phyloP scores from a whole-genome alignment of 2,888 invertebrate genomes.

The Aleiodes alternator region DNA sequence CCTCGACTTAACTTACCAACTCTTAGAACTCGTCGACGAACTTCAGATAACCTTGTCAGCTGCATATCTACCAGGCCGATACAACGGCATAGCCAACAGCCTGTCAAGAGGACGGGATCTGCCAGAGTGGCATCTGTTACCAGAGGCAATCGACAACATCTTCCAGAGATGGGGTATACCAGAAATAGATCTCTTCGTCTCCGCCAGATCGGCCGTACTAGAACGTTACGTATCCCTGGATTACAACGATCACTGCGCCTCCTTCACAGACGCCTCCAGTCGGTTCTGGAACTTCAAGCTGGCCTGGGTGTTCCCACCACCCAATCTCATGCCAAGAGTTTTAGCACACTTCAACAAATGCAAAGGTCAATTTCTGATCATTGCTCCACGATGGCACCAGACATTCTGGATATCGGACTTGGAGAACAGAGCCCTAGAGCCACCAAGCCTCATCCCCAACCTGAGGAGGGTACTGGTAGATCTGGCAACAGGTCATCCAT shows the following conservation, averaged over 20 bases:
- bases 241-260: slow-evolving; percentile 48
- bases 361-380: slow-evolving; percentile 21
- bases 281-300: slow-evolving; percentile 45
- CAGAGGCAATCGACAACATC: slow-evolving; percentile 44
- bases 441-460: neutral
- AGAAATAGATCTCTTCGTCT: slow-evolving; percentile 53
- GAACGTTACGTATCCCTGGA: slow-evolving; percentile 48
- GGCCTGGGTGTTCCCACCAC: slow-evolving; percentile 48
- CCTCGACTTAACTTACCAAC: slow-evolving; percentile 38
- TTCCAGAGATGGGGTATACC: slow-evolving; percentile 51
- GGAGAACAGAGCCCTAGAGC: too few relatives aligned
- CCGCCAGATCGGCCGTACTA: slow-evolving; percentile 47
- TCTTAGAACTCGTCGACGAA: slow-evolving; percentile 40
- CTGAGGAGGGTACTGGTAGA: slow-evolving; percentile 18
- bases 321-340: slow-evolving; percentile 48
- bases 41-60: slow-evolving; percentile 53
- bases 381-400: slow-evolving; percentile 11
- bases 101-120: slow-evolving; percentile 53
- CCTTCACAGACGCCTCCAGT: slow-evolving; percentile 54
- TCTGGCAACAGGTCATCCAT: slow-evolving; percentile 25
- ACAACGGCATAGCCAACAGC: slow-evolving; percentile 62
- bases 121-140: slow-evolving; percentile 53
- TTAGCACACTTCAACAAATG: slow-evolving; percentile 46
- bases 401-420: neutral
- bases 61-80: slow-evolving; percentile 57